Conservation (phyloP, 1,140 invertebrate species). For the Asbolus verrucosus region DNA sequence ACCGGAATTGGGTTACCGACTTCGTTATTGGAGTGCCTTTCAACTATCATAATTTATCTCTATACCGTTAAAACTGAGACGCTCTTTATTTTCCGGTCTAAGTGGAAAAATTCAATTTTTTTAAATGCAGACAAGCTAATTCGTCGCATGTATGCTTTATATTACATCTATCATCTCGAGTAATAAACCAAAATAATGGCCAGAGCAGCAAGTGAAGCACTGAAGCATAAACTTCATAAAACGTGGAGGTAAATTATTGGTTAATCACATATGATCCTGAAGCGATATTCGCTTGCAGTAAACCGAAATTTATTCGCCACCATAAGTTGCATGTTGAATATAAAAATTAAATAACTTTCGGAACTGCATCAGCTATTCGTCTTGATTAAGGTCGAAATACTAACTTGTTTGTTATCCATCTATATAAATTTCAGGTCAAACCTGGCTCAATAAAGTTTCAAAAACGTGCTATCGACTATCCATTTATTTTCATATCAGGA, state of each 20-base stretch:
- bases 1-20: conserved; percentile 10
- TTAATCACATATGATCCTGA: not conserved
- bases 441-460: conserved; percentile 1
- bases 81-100: not conserved
- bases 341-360: not conserved
- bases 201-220: conserved; percentile 5
- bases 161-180: not conserved
- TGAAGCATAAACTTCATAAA: not conserved
- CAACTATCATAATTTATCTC: conserved; percentile 22
- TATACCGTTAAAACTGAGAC: conserved; percentile 3
- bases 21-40: conserved; percentile 17
- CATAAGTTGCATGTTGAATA: not conserved
- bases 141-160: not conserved
- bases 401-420: not conserved
- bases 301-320: conserved; percentile 9
- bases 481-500: conserved; percentile 6
- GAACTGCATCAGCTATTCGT: not conserved
- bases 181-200: conserved; percentile 9
- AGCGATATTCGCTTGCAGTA: not conserved
- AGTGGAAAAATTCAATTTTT: conserved; percentile 5
- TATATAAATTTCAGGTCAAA: not conserved
- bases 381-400: not conserved
- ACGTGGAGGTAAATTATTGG: not conserved
- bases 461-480: conserved; percentile 1
- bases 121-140: not conserved